Base-by-base conservation (phyloP, 2,113 vertebrate species). In the Zosterops lateralis region DNA sequence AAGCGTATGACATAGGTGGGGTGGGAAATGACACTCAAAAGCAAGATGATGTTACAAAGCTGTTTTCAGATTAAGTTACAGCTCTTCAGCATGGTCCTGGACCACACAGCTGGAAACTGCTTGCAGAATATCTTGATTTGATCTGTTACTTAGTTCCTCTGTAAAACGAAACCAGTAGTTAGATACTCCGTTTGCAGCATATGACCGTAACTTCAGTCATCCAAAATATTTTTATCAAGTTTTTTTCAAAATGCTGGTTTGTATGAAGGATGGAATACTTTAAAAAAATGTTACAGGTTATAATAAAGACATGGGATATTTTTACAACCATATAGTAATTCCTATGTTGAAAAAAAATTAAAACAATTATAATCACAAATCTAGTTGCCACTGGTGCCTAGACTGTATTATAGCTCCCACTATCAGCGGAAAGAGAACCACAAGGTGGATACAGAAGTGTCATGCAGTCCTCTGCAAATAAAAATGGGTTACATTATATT, bases 101-200 rank as follows among this genome's bases (percentile, higher is more conserved):
- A 60, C 53, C 3, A 3, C 67, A 34, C 19, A 66, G 48, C 57
- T 93, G 45, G n/a, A 73, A 92, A 65, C n/a, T 65, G 7, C 31
- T 77, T 84, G 36, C 73, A 84, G n/a, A 90, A 7, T 88, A 47
- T 84, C 67, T 78, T 95, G n/a, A 68, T 87, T 53, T 92, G 40
- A 77, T 87, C 81, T 94, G 38, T 93, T 82, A 89, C 56, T 91
- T 89, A 19, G 67, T 75, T 96, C 74, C 66, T 91, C 34, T 87
- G 38, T 90, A 79, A 95, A 67, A 84, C 62, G 85, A 84, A 93
- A 93, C 77, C 66, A 92, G 92, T 85, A 68, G 70, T 90, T 90
- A 34, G 40, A 90, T 61, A 87, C 53, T 83, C 60, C 94, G 24
- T 89, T 50, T 68, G 57, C 25, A 83, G 64, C 47, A 87, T 44